phyloP scores from a whole-genome alignment of 2,797 vertebrate species.

The Danio albolineatus region DNA sequence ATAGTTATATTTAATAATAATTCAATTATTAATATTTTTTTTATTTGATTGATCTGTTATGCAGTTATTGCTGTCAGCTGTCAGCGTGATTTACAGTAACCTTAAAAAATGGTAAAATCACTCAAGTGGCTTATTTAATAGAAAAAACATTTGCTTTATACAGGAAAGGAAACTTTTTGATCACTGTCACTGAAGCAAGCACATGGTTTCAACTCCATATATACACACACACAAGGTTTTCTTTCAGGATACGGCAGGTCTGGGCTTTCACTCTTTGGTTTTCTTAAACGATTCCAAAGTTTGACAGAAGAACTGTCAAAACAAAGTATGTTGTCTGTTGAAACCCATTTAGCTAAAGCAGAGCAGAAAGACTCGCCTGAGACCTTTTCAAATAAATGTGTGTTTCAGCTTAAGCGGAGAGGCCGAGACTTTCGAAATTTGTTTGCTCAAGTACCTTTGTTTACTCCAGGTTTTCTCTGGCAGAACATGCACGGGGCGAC shows the following conservation, averaged over 20 bases:
- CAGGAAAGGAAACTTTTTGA: neutral
- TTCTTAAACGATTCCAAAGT: constrained; percentile 18
- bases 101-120: neutral
- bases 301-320: constrained; percentile 34
- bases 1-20: neutral
- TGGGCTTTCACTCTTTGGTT: constrained; percentile 6
- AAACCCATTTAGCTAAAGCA: constrained; percentile 23
- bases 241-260: neutral
- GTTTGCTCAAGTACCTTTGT: constrained; percentile 40
- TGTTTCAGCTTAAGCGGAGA: constrained; percentile 12
- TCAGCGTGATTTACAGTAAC: neutral
- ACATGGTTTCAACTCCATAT: neutral
- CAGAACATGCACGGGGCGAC: constrained; percentile 2
- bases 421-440: constrained; percentile 7
- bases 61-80: neutral
- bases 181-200: neutral
- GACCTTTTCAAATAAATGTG: constrained; percentile 33
- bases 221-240: neutral
- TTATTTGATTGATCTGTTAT: neutral
- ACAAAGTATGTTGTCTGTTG: constrained; percentile 10
- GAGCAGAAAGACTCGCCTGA: constrained; percentile 7
- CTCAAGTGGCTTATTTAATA: neutral
- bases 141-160: neutral
- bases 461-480: constrained; percentile 39
- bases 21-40: neutral